Evolutionary conservation across 1,140 invertebrate species (phyloP).

Genomic region (Neodiprion fabricii): DNA sequence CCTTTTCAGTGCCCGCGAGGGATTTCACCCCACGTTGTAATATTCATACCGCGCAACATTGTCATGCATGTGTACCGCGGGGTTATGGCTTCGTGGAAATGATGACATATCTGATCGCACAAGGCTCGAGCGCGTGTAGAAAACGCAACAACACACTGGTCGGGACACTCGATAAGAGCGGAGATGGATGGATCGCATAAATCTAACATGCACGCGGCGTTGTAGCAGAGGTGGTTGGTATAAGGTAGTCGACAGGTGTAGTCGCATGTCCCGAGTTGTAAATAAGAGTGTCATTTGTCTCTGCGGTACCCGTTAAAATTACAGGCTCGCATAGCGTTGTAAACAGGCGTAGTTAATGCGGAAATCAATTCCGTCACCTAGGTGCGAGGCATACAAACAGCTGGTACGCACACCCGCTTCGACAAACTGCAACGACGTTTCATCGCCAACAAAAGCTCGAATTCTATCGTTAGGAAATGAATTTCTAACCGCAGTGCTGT

Average conservation of each 20-base stretch:
- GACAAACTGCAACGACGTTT: too few species aligned
- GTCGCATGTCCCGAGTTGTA: neutral
- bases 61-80: too few species aligned
- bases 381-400: too few species aligned
- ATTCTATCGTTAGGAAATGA: too few species aligned
- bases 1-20: too few species aligned
- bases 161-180: neutral
- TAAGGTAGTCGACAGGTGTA: neutral
- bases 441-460: too few species aligned
- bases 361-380: too few species aligned
- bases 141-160: neutral
- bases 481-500: too few species aligned
- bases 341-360: neutral
- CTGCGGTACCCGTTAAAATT: neutral
- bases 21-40: too few species aligned
- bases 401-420: too few species aligned
- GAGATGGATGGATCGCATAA: slow-evolving; percentile 2
- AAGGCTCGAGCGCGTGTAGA: neutral
- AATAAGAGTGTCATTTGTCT: neutral
- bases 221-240: too few species aligned
- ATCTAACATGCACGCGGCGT: neutral
- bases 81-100: neutral
- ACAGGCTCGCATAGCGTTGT: neutral
- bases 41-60: too few species aligned
- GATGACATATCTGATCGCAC: slow-evolving; percentile 5